Evolutionary conservation across 2,113 vertebrate species (phyloP).

Genomic region (Piprites chloris): DNA sequence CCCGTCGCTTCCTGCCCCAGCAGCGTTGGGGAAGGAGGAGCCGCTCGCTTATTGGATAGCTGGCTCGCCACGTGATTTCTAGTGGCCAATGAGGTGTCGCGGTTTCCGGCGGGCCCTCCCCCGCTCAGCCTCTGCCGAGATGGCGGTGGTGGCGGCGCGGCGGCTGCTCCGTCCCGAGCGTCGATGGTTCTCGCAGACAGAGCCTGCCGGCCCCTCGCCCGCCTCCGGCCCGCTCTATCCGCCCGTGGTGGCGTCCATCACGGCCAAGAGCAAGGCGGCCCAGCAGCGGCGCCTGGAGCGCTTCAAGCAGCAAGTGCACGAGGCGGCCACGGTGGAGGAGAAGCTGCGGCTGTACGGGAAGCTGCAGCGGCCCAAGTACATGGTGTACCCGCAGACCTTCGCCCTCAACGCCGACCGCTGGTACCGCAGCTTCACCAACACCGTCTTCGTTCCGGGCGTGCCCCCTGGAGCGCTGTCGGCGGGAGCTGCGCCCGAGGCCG

Average conservation of each 20-base stretch:
- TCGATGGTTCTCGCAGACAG: not conserved
- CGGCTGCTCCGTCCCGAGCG: not conserved
- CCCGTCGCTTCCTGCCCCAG: not conserved
- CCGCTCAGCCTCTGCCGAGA: not conserved
- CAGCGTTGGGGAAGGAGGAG: accelerated
- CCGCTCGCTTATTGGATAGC: accelerated
- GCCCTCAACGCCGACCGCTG: slow-evolving; percentile 85
- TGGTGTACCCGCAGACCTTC: slow-evolving; percentile 86
- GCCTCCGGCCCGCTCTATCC: slow-evolving; percentile 73
- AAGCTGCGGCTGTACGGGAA: slow-evolving; percentile 81
- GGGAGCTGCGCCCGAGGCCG: too few species aligned
- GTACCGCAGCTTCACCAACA: slow-evolving; percentile 92
- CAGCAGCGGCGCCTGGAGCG: slow-evolving; percentile 70
- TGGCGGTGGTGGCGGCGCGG: slow-evolving; percentile 73
- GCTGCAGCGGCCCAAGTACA: slow-evolving; percentile 84
- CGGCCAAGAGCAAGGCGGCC: slow-evolving; percentile 85
- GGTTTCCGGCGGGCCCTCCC: accelerated
- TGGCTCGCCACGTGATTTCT: accelerated
- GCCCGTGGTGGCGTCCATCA: slow-evolving; percentile 80
- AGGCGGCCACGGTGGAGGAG: slow-evolving; percentile 65
- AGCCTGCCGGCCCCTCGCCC: accelerated
- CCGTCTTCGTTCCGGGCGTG: slow-evolving; percentile 79
- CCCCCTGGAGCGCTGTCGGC: slow-evolving; percentile 49
- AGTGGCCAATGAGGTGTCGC: not conserved
- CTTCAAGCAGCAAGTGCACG: slow-evolving; percentile 66